Base-by-base conservation (phyloP, 2,888 invertebrate genomes). In the Halocaridina rubra region DNA sequence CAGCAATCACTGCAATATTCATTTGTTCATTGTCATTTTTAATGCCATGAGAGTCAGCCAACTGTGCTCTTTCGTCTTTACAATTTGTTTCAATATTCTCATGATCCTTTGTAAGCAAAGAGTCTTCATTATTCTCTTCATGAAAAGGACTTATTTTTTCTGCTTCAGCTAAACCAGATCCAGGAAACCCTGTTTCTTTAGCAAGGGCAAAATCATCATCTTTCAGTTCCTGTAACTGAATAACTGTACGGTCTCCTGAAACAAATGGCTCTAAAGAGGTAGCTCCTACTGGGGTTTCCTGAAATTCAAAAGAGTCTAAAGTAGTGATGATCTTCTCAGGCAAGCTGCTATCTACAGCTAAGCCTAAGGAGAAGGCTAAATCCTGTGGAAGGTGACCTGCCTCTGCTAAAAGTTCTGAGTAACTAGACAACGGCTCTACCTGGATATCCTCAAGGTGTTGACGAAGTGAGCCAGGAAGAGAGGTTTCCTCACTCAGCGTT, bases 401-500 rank as follows among this genome's bases (percentile, higher is more conserved):
- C 46, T 67, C 82, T 46, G 59, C 29, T 33, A 77, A 71, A 53
- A 67, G 33, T 32, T 82, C 82, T 71, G 82, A 82, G 57, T 71
- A 53, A 71, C 76, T 82, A 76, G 76, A 77, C 80, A 85, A 32
- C 76, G 81, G 81, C 27, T 85, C 81, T 85, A 85, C 85, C 86
- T 86, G 81, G 27, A 86, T 53, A 57, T 81, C 86, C 64, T 86
- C 78, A 24, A 86, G 86, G 59, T 86, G 86, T 16, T 53, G 81
- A n/a, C 61, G 81, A 19, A 86, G 86, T 22, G 86, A 81, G 2
- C 75, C 74, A 57, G 86, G 86, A 57, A 86, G 81, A 46, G 86
- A 86, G 13, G 72, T 81, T 64, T 86, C 86, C 46, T 86, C 86
- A 69, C 86, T 86, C 19, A 86, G 74, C 1, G 86, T 86, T 24